Evolutionary conservation across 2,797 vertebrate species (phyloP), one percentile per base, ranked within the genome.

Genomic region (Urocyon cinereoargenteus): DNA sequence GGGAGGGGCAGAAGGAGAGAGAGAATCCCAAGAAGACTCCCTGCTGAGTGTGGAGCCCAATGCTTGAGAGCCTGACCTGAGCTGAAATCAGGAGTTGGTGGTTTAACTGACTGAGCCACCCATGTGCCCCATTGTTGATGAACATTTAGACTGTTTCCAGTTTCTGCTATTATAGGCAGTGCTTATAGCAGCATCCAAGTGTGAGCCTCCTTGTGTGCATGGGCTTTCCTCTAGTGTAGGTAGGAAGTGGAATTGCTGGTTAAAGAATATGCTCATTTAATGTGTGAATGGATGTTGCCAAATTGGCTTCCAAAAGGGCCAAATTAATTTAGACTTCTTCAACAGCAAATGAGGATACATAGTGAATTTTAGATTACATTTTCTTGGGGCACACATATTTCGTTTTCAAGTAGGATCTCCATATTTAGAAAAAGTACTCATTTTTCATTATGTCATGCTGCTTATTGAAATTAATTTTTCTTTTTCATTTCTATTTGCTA

Each of bases 391-490:
- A n/a, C 28, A 40, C 19, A 22, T 22, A 7, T 28, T 57, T 75
- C 53, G 21, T 75, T 72, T 51, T 91, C 31, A 31, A 53, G 66
- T n/a, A 72, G 28, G 45, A 22, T 78, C n/a, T 73, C 51, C 24
- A 7, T 45, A 8, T 53, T 73, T 40, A 73, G 22, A 79, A 19
- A 70, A 84, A 22, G 53, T 21, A 11, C 26, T 28, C 12, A 5
- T 62, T 95, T 45, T 84, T 40, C 26, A 6, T 66, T 84, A 15
- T 22, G 10, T 49, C 12, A 2, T 68, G 6, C 40, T 85, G 28
- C 34, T 84, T 77, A 34, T 94, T 96, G 83, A 78, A 22, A 57
- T 72, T 26, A 2, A 62, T 16, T 11, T 72, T 64, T 94, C 36
- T 73, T 73, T 73, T 64, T 79, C n/a, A 31, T 90, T 26, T 77